Evolutionary conservation across 2,888 invertebrate species (phyloP), one percentile per base, ranked within the genome.

Genomic region (Bellardia pandia): DNA sequence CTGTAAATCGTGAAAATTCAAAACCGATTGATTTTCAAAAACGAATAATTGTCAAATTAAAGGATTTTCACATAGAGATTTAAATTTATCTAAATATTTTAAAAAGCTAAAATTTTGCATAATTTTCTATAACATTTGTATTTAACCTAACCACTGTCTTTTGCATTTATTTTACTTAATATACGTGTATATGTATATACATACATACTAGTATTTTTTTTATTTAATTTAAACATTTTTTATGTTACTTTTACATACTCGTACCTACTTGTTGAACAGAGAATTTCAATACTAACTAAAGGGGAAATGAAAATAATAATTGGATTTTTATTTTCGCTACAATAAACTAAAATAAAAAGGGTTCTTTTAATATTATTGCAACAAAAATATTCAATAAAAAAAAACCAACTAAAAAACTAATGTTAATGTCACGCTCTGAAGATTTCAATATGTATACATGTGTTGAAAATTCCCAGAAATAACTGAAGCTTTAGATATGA

Each of bases 301-400:
- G 62, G 75, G 79, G 75, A 71, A 80, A 48, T 56, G 9, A 40
- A 69, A n/a, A 83, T 45, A 85, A 79, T 85, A 85, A 85, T 85
- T 85, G 85, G 69, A 58, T 76, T 80, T 75, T 75, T 11, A 45
- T 45, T 23, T 81, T 66, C 45, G 13, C 2, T 37, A 1, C 6
- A 4, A 37, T 37, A 37, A 45, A 7, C 14, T 40, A 30, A n/a
- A 62, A 16, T 6, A 33, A 75, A 85, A 85, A 75, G 75, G 75
- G 75, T 62, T 69, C 62, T 69, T 80, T 74, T 60, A 75, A 75
- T 13, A 66, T 48, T 69, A 45, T 64, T 76, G 53, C 37, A 62
- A 75, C 14, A 69, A 42, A 76, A 58, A 5, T 58, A 9, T 58
- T 56, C 30, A 56, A 16, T 30, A 58, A 84, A 42, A 72, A 48